Conservation (phyloP, 1,140 invertebrate genomes). For the Apis florea region DNA sequence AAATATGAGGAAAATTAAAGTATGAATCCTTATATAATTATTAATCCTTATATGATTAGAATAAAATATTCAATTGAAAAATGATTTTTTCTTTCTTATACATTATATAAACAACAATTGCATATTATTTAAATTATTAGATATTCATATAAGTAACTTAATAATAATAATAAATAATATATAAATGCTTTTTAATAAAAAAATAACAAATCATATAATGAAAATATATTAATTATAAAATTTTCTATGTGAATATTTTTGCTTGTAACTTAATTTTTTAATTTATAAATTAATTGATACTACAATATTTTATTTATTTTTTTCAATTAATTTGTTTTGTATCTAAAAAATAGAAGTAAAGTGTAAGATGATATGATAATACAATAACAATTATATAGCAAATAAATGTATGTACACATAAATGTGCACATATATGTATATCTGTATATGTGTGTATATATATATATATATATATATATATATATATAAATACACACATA, state of each 20-base stretch:
- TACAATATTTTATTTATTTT: constrained; percentile 12
- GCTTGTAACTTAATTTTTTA: constrained; percentile 7
- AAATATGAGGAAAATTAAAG: constrained; percentile 2
- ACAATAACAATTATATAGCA: constrained; percentile 21
- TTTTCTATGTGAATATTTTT: constrained; percentile 21
- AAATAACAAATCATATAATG: constrained; percentile 35
- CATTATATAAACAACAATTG: constrained; percentile 29
- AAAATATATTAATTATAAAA: constrained; percentile 40
- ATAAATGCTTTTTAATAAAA: constrained; percentile 10
- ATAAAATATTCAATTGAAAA: constrained; percentile 8
- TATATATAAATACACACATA: neutral
- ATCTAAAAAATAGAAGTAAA: constrained; percentile 14
- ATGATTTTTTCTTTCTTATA: neutral
- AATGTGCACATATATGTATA: neutral
- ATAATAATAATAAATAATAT: neutral
- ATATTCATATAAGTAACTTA: neutral
- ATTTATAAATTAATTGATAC: neutral
- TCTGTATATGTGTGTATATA: constrained; percentile 28
- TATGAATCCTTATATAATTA: neutral
- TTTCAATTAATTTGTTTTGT: constrained; percentile 17
- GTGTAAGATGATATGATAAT: neutral
- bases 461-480: constrained; percentile 17
- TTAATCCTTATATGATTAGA: neutral
- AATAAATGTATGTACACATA: neutral
- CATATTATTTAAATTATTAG: neutral